phyloP scores from a whole-genome alignment of 1,140 invertebrate species.

The Antheraea mylitta region DNA sequence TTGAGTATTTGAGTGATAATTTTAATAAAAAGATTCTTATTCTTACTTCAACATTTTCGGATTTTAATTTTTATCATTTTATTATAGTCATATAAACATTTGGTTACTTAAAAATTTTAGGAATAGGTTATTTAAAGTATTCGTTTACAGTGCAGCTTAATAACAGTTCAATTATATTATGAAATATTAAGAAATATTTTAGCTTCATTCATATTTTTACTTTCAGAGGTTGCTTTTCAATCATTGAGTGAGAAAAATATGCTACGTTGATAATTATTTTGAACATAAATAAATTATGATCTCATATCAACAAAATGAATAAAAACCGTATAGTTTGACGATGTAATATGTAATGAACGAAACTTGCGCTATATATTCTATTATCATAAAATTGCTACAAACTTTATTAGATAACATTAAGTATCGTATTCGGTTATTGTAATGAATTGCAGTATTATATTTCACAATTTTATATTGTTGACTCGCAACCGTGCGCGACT shows the following conservation, averaged over 20 bases:
- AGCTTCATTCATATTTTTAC: no score
- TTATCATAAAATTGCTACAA: not conserved
- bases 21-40: no score
- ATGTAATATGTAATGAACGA: not conserved
- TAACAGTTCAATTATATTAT: slow-evolving; percentile 4
- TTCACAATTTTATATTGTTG: not conserved
- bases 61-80: no score
- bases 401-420: not conserved
- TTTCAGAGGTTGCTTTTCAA: no score
- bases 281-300: not conserved
- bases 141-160: slow-evolving; percentile 6
- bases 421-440: not conserved
- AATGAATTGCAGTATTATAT: not conserved
- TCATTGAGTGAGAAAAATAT: not conserved
- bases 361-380: not conserved
- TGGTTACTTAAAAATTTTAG: no score
- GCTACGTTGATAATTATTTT: not conserved
- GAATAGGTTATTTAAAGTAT: no score
- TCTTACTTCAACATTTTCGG: no score
- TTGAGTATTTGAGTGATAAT: no score
- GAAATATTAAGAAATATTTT: not conserved
- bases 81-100: no score
- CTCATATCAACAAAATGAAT: not conserved
- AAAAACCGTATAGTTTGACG: not conserved
- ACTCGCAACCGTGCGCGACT: no score